Percentiles rank a stretch among this genome's conserved stretches.
Conservation (phyloP, 92 coral and sea anemone genomes). For the Actinernus sp. region DNA sequence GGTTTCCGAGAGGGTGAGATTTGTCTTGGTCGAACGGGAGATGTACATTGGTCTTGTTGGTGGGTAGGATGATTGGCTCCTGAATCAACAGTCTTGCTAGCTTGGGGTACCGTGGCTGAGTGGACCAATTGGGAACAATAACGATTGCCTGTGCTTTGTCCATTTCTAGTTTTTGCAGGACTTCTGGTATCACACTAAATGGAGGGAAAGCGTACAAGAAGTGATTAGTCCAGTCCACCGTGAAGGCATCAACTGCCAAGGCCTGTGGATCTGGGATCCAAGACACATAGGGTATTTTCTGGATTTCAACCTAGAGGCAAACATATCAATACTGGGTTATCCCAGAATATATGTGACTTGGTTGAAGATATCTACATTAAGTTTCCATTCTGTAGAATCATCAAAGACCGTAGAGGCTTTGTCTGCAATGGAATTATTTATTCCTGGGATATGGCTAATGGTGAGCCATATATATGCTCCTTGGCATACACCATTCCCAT, state of each 20-base stretch:
- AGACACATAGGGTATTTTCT: constrained; percentile 32
- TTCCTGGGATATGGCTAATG: constrained; percentile 42
- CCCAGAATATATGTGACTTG: constrained; percentile 14
- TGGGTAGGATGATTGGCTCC: constrained; percentile 39
- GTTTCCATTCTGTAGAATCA: constrained; percentile 53
- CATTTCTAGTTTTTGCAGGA: constrained; percentile 30
- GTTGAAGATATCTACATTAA: constrained; percentile 20
- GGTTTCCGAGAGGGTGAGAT: constrained; percentile 36
- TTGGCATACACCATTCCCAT: constrained; percentile 46
- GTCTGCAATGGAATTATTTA: constrained; percentile 39
- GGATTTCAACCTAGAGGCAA: constrained; percentile 56
- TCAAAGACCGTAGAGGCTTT: constrained; percentile 37
- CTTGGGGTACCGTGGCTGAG: constrained; percentile 65
- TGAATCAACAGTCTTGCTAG: constrained; percentile 43
- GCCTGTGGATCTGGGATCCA: constrained; percentile 59
- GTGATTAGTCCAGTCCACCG: constrained; percentile 17
- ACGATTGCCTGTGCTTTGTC: constrained; percentile 42
- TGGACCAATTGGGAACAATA: constrained; percentile 57
- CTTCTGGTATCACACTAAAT: constrained; percentile 30
- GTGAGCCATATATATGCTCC: constrained; percentile 37
- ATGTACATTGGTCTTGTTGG: constrained; percentile 26
- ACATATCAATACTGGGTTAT: constrained; percentile 44
- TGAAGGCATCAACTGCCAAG: constrained; percentile 55
- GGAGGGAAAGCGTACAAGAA: constrained; percentile 22
- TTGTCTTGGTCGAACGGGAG: constrained; percentile 42